Conservation (phyloP, 2,888 invertebrate genomes). For the Eubasilissa splendida region DNA sequence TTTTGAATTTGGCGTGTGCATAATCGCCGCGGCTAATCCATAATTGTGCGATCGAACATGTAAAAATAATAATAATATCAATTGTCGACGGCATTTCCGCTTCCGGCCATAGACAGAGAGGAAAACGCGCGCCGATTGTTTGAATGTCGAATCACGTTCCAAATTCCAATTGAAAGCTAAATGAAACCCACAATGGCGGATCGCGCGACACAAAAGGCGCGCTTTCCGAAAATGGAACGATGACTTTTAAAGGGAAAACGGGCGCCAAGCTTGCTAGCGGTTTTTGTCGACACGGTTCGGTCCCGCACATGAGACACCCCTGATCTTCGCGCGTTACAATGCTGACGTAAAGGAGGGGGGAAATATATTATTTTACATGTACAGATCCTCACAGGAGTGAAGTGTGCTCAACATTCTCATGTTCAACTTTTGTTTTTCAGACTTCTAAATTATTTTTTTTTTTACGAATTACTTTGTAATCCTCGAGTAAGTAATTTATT, state of each 20-base stretch:
- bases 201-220: conserved; percentile 10
- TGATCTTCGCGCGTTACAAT: too few species aligned
- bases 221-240: conserved; percentile 23
- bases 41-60: conserved; percentile 16
- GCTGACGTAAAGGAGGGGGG: too few species aligned
- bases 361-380: too few species aligned
- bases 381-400: too few species aligned
- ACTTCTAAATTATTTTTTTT: too few species aligned
- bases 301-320: neutral
- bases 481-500: too few species aligned
- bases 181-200: conserved; percentile 46
- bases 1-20: too few species aligned
- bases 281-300: neutral
- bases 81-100: conserved; percentile 42
- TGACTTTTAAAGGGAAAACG: conserved; percentile 1
- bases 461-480: too few species aligned
- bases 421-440: too few species aligned
- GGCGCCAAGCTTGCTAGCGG: neutral
- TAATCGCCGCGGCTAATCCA: conserved; percentile 5
- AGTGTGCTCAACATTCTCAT: too few species aligned
- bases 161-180: conserved; percentile 42
- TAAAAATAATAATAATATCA: conserved; percentile 14
- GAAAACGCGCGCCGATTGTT: conserved; percentile 45
- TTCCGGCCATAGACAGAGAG: conserved; percentile 48
- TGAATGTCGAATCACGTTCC: conserved; percentile 48